phyloP scores from a whole-genome alignment of 2,888 invertebrate genomes.

The Unio delphinus region DNA sequence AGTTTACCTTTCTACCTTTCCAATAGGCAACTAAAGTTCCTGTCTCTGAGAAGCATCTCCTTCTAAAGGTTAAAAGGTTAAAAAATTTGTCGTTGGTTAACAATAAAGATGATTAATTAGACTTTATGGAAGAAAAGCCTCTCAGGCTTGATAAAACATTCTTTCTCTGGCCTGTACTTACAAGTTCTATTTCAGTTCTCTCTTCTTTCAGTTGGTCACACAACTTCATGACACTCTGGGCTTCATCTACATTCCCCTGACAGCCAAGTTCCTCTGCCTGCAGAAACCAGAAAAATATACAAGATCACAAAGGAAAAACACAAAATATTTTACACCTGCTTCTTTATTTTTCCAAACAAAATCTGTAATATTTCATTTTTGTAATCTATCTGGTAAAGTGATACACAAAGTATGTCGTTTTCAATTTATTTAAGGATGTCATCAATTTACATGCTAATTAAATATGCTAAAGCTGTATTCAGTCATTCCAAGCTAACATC shows the following conservation, averaged over 20 bases:
- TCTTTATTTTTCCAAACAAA: not conserved
- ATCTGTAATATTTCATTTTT: not conserved
- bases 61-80: no score
- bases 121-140: no score
- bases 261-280: slow-evolving; percentile 91
- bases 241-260: slow-evolving; percentile 96
- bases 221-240: slow-evolving; percentile 94
- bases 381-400: not conserved
- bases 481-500: no score
- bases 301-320: not conserved
- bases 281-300: slow-evolving; percentile 5
- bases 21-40: no score
- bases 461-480: no score
- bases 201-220: slow-evolving; percentile 97
- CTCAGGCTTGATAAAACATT: not conserved
- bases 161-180: slow-evolving; percentile 20
- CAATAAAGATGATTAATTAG: no score
- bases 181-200: slow-evolving; percentile 79
- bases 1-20: no score
- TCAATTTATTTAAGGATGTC: no score
- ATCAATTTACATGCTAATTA: no score
- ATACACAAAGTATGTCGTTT: no score
- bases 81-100: no score
- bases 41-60: no score
- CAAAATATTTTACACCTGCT: not conserved